Evolutionary conservation across 2,113 vertebrate species (phyloP).

Genomic region (Miniopterus natalensis): DNA sequence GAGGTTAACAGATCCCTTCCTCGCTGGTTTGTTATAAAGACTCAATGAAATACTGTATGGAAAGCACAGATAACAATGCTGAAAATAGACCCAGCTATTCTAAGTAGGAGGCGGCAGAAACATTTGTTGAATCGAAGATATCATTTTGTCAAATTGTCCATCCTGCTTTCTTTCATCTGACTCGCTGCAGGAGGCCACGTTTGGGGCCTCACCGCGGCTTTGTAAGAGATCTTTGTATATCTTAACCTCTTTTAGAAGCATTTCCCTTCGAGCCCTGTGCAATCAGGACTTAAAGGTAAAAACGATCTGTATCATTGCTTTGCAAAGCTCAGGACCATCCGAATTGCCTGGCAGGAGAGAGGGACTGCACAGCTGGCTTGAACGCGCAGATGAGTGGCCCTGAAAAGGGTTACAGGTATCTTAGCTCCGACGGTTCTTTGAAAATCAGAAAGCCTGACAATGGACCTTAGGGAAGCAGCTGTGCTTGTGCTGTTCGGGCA

Average conservation of each 20-base stretch:
- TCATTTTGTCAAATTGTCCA: conserved; percentile 48
- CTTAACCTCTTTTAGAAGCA: conserved; percentile 63
- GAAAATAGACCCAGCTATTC: conserved; percentile 19
- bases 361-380: neutral
- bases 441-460: conserved; percentile 76
- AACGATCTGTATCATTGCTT: conserved; percentile 57
- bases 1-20: neutral
- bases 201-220: conserved; percentile 12
- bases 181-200: conserved; percentile 25
- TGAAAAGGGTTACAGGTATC: conserved; percentile 58
- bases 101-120: neutral
- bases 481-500: conserved; percentile 41
- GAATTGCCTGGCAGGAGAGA: conserved; percentile 70
- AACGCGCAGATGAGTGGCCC: conserved; percentile 64
- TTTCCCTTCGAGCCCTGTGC: conserved; percentile 63
- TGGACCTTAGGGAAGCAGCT: conserved; percentile 61
- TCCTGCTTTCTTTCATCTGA: conserved; percentile 3
- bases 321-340: conserved; percentile 73
- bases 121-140: conserved; percentile 17
- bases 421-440: conserved; percentile 66
- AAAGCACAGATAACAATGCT: neutral
- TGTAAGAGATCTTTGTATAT: conserved; percentile 40
- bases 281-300: conserved; percentile 70
- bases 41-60: neutral
- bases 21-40: conserved; percentile 19